phyloP scores from a whole-genome alignment of 2,888 invertebrate genomes.

The Auanema freiburgensis region DNA sequence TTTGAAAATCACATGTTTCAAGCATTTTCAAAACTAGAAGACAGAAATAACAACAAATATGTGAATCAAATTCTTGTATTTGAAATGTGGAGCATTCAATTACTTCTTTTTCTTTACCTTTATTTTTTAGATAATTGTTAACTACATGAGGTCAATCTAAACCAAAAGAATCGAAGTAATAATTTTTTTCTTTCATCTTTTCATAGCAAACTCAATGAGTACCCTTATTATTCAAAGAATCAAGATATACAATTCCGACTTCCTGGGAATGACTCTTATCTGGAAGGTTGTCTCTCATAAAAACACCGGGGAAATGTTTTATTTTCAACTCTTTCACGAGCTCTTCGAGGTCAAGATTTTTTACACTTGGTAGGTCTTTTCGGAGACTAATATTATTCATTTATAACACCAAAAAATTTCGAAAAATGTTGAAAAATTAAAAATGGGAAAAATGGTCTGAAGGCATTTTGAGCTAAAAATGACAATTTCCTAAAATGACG shows the following conservation, averaged over 20 bases:
- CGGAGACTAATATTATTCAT: conserved; percentile 13
- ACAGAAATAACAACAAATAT: conserved; percentile 25
- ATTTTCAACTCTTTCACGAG: conserved; percentile 22
- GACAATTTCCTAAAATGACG: too few species aligned
- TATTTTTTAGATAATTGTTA: conserved; percentile 23
- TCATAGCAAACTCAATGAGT: too few species aligned
- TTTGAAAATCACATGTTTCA: conserved; percentile 25
- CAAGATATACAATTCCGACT: conserved; percentile 22
- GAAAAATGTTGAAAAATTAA: conserved; percentile 2
- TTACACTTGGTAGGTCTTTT: conserved; percentile 14
- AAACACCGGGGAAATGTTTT: conserved; percentile 21
- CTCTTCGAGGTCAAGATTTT: conserved; percentile 21
- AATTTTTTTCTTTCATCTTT: conserved; percentile 20
- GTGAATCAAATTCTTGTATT: conserved; percentile 25
- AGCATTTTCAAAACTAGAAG: conserved; percentile 27
- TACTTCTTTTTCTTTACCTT: conserved; percentile 21
- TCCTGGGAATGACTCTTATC: conserved; percentile 14
- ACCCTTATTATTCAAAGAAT: conserved; percentile 20
- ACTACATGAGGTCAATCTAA: conserved; percentile 21
- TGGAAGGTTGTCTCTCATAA: conserved; percentile 20
- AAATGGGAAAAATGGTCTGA: conserved; percentile 1
- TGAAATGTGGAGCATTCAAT: too few species aligned
- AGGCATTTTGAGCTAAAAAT: too few species aligned
- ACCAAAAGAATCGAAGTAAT: conserved; percentile 21
- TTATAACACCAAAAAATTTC: conserved; percentile 9